Base-by-base conservation (phyloP, 2,888 invertebrate species). In the Auanema sp. region DNA sequence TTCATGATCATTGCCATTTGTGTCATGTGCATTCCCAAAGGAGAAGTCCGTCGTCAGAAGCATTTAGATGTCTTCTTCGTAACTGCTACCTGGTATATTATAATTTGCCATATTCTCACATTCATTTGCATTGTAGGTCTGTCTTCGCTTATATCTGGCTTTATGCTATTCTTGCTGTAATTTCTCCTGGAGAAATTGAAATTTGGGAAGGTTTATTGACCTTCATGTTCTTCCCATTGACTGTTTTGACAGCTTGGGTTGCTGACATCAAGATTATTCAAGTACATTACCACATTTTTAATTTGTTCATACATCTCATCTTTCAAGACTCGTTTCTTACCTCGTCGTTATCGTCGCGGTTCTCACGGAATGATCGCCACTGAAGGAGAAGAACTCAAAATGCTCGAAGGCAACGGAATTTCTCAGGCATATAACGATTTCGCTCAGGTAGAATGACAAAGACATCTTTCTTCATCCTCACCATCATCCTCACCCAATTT, bases 111-210 rank as follows among this genome's bases (percentile, higher is more conserved):
- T 52, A 47, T 16, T 47, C 3, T 23, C 18, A 2, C 44, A 53
- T 53, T 4, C 11, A 11, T 40, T 24, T 6, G 14, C 11, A 43
- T 67, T 69, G 14, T 50, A 74, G 72, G 72, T 79, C 79, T 11
- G 89, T 98, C 60, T 96, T 97, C 84, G 98, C 98, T 49, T 99
- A 99, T 86, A 90, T 98, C 58, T 98, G 98, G 98, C 88, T 99
- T 63, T 97, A 96, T 86, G 85, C 94, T 63, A 98, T 99, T 80
- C 88, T 98, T 60, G 91, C 92, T 49, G 89, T 92, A 53, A 90
- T 91, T 77, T 91, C 93, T 43, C 80, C 80, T 8, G 83, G 83
- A 68, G 81, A 77, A 58, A 82, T 82, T 58, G 80, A 82, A 58
- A 90, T 97, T n/a, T 98, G 97, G 97, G 98, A 98, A 86, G 95